These are phyloP conservation scores for Anagyrus pseudococci DNA, from an alignment of 2,888 invertebrate genomes.

Conservation along the genomic window DNA sequence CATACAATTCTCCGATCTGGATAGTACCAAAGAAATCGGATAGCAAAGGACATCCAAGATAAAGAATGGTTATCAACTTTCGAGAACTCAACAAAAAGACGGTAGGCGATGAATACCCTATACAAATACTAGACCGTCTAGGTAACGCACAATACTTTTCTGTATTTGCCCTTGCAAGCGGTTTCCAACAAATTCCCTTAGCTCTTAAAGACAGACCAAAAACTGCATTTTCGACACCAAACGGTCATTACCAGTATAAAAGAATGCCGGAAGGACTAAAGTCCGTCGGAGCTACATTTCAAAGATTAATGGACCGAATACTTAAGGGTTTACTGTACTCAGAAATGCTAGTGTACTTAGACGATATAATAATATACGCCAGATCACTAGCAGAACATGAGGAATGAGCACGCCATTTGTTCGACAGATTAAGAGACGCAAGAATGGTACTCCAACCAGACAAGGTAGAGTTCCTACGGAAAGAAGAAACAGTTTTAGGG, in stretches of 20 bases:
- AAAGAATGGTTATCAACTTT: conserved; percentile 8
- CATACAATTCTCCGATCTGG: neutral
- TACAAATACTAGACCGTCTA: neutral
- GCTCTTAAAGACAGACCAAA: neutral
- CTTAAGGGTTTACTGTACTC: neutral
- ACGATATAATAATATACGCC: conserved; percentile 1
- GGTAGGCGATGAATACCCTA: neutral
- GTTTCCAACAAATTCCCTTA: neutral
- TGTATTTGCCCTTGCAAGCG: neutral
- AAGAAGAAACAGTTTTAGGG: conserved; percentile 16
- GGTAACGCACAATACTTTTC: neutral
- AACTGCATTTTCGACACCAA: neutral
- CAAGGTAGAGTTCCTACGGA: conserved; percentile 17
- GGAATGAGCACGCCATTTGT: neutral
- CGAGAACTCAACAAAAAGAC: conserved; percentile 7
- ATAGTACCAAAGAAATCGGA: conserved; percentile 6
- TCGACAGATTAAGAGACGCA: conserved; percentile 12
- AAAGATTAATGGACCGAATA: neutral
- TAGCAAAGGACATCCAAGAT: neutral
- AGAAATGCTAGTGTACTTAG: conserved; percentile 11
- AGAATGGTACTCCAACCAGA: conserved; percentile 9
- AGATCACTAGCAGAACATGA: conserved; percentile 5
- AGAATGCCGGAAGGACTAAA: neutral
- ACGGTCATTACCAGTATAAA: neutral
- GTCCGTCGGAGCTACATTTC: neutral